phyloP scores from a whole-genome alignment of 2,797 vertebrate genomes.

The Propithecus perrieri region DNA sequence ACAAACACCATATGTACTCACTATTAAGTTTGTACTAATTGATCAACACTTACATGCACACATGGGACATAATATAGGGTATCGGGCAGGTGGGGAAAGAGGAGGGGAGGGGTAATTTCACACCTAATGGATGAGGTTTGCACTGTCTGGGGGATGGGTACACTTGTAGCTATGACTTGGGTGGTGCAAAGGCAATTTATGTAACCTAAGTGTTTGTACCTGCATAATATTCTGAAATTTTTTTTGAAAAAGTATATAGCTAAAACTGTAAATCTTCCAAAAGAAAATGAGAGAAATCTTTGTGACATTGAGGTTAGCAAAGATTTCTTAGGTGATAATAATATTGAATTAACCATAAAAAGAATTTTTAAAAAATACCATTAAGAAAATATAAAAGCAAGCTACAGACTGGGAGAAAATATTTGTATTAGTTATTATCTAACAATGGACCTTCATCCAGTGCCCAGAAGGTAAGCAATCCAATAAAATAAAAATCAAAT shows the following conservation, averaged over 20 bases:
- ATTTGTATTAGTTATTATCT: not conserved
- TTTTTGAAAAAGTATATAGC: not conserved
- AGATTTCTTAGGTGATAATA: not conserved
- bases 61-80: too few relatives aligned
- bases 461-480: not conserved
- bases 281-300: not conserved
- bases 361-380: not conserved
- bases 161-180: too few relatives aligned
- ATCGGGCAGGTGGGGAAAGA: too few relatives aligned
- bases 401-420: not conserved
- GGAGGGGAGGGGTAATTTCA: too few relatives aligned
- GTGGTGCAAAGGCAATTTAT: too few relatives aligned
- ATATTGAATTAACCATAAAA: constrained; percentile 30
- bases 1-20: too few relatives aligned
- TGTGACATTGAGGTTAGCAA: not conserved
- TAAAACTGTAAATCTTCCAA: not conserved
- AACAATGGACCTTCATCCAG: not conserved
- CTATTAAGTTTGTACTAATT: too few relatives aligned
- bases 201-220: too few relatives aligned
- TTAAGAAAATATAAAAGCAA: constrained; percentile 43
- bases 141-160: too few relatives aligned
- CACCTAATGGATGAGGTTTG: too few relatives aligned
- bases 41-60: too few relatives aligned
- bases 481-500: constrained; percentile 39
- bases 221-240: too few relatives aligned